These are phyloP conservation scores for Leptinotarsa undecemlineata DNA, from an alignment of 1,140 invertebrate genomes.

Conservation along the genomic window DNA sequence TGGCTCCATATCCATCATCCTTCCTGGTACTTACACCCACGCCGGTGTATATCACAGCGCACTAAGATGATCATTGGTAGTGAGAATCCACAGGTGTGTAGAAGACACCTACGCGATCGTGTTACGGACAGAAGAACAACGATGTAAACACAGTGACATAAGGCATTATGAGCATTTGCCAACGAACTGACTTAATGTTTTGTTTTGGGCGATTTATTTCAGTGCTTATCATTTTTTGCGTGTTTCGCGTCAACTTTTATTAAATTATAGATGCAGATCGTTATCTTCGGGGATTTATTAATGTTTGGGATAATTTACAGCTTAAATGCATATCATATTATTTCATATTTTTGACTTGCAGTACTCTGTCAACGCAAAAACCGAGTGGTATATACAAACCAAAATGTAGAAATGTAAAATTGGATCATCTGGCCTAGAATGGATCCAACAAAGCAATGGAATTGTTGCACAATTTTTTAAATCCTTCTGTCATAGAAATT, in stretches of 20 bases:
- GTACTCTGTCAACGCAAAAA: no score
- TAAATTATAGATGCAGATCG: slow-evolving; percentile 27
- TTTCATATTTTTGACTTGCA: no score
- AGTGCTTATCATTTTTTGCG: slow-evolving; percentile 32
- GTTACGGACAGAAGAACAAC: slow-evolving; percentile 34
- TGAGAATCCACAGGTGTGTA: slow-evolving; percentile 39
- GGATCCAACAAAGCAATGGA: no score
- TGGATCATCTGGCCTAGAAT: no score
- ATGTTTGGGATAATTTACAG: neutral
- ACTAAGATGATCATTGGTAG: slow-evolving; percentile 25
- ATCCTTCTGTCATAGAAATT: no score
- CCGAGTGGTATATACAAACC: no score
- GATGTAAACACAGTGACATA: slow-evolving; percentile 40
- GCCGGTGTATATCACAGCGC: slow-evolving; percentile 17
- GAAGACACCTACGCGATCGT: slow-evolving; percentile 33
- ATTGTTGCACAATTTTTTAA: no score
- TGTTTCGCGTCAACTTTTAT: slow-evolving; percentile 17
- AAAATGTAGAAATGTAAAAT: no score
- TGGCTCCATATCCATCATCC: slow-evolving; percentile 24
- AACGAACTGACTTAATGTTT: slow-evolving; percentile 32
- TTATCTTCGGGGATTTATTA: slow-evolving; percentile 19
- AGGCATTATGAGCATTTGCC: slow-evolving; percentile 38
- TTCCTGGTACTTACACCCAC: slow-evolving; percentile 19
- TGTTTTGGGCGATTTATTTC: slow-evolving; percentile 31
- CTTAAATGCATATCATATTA: neutral